Conservation (phyloP, 2,113 vertebrate genomes). For the Gadus chalcogrammus region DNA sequence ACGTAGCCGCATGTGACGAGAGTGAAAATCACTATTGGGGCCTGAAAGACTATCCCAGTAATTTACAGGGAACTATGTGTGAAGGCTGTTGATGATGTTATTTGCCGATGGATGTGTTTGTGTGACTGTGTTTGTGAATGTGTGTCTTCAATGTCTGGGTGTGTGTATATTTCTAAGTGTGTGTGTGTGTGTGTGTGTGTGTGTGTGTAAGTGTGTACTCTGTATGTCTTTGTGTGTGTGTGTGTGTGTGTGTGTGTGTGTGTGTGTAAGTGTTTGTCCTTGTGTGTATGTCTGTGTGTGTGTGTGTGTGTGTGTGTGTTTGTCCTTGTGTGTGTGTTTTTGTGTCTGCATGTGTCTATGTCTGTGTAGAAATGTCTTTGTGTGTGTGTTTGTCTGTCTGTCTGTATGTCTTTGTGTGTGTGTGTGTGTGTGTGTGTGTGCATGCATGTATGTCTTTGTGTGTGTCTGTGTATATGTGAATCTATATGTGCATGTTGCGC, state of each 20-base stretch:
- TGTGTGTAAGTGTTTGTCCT: neutral
- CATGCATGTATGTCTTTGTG: neutral
- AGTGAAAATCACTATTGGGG: too few relatives aligned
- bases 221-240: slow-evolving; percentile 3
- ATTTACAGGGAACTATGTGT: neutral
- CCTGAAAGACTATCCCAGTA: neutral
- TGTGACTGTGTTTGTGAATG: slow-evolving; percentile 1
- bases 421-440: neutral
- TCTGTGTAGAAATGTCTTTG: neutral
- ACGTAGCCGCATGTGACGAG: too few relatives aligned
- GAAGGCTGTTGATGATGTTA: too few relatives aligned
- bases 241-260: neutral
- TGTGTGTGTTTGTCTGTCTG: neutral
- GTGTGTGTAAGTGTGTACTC: too few relatives aligned
- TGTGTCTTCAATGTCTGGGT: neutral
- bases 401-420: neutral
- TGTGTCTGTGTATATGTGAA: neutral
- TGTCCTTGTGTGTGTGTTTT: neutral
- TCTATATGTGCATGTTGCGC: neutral
- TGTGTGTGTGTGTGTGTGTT: neutral
- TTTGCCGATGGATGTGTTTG: neutral
- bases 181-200: neutral
- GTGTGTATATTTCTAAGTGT: neutral
- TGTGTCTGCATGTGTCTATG: too few relatives aligned
- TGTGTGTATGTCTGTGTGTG: neutral